Percentiles rank a stretch among this genome's conserved stretches.
Evolutionary conservation across 1,140 invertebrate genomes (phyloP).

Genomic region (Steinernema feltiae): DNA sequence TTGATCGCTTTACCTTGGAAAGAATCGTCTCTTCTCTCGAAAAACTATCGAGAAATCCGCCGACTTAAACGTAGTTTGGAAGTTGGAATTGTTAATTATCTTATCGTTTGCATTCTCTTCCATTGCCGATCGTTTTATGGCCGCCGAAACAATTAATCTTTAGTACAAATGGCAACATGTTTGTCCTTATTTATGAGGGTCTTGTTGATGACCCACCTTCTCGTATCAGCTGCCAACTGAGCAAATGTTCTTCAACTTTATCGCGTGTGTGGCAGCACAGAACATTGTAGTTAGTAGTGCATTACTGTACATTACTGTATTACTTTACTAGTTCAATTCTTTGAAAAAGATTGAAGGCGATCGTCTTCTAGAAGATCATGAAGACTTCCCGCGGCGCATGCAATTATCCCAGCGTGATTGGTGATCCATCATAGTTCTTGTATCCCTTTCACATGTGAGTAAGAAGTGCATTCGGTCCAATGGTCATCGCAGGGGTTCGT

Average conservation of each 20-base stretch:
- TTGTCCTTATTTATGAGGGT: not conserved
- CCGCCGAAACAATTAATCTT: not conserved
- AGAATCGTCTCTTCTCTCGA: not conserved
- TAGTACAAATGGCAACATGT: not conserved
- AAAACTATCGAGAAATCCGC: not conserved
- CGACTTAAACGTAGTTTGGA: not conserved
- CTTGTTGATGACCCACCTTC: no score
- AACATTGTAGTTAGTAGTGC: no score
- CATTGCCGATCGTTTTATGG: not conserved
- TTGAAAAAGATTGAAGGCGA: no score
- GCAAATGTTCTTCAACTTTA: no score
- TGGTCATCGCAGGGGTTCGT: not conserved
- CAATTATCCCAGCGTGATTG: not conserved
- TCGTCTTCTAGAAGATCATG: no score
- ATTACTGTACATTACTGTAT: no score
- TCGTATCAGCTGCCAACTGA: no score
- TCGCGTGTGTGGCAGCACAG: no score
- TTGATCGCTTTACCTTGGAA: not conserved
- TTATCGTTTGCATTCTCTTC: not conserved
- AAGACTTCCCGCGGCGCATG: not conserved
- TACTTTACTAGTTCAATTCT: no score
- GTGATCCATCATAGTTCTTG: not conserved
- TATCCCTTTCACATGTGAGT: not conserved
- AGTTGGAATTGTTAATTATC: not conserved
- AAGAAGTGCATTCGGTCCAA: not conserved